phyloP scores from a whole-genome alignment of 2,888 invertebrate genomes.

The Noctua pronuba region DNA sequence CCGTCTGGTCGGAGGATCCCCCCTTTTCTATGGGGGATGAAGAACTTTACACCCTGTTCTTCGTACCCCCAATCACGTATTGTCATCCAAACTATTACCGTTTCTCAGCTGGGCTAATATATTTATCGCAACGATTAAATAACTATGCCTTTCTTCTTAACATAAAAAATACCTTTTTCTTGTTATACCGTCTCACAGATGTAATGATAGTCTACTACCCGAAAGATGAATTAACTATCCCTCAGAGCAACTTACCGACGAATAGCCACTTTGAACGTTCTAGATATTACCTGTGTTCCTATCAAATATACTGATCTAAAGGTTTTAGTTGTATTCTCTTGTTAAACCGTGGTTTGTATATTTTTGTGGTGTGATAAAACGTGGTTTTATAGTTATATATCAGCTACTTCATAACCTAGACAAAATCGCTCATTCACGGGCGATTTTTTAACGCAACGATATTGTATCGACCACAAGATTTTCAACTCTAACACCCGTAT shows the following conservation, averaged over 20 bases:
- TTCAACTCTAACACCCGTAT: neutral
- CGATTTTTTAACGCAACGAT: neutral
- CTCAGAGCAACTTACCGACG: neutral
- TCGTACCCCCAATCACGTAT: too few species aligned
- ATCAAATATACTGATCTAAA: constrained; percentile 57
- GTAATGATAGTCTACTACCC: neutral
- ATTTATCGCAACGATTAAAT: neutral
- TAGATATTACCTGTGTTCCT: constrained; percentile 65
- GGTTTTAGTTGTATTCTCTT: constrained; percentile 61
- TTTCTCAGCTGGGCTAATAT: too few species aligned
- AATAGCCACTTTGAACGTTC: constrained; percentile 15
- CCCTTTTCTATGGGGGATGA: too few species aligned
- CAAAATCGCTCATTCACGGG: too few species aligned
- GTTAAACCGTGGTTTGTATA: constrained; percentile 56
- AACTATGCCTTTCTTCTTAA: neutral
- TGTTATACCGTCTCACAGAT: neutral
- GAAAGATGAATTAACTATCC: constrained; percentile 1
- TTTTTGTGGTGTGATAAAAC: constrained; percentile 18
- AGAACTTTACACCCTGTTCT: too few species aligned
- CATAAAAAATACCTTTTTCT: neutral
- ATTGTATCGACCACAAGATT: neutral
- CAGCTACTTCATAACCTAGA: neutral
- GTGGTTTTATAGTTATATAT: neutral
- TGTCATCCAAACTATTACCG: too few species aligned
- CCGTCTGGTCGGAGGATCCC: too few species aligned